Evolutionary conservation across 2,888 invertebrate species (phyloP), one percentile per base, ranked within the genome.

Genomic region (Pachliopta kotzebuea): DNA sequence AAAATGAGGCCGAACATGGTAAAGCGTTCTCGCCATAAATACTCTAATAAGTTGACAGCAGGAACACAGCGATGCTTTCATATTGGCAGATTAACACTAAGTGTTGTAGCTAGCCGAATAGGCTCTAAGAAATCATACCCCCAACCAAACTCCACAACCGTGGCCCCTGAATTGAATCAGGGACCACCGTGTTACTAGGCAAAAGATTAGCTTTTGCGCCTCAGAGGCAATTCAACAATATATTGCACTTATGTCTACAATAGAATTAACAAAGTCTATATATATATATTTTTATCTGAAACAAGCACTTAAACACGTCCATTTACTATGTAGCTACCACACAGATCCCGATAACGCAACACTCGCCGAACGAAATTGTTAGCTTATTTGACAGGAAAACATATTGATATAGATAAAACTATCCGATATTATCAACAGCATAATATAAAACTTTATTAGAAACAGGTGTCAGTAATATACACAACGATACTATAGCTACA

Each of bases 361-460:
- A 76, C 76, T 74, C 71, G 69, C 73, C 72, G 71, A 71, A 75
- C 74, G 77, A 80, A 81, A 77, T 77, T 78, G 83, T 78, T 80
- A 79, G 78, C 76, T 78, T 78, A 84, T 85, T 80, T 83, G 84
- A 84, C 83, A 84, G 84, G 67, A 81, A 82, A 85, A 84, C 83
- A 77, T 74, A 76, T 83, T 80, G 83, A 80, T 80, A 78, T 70
- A 69, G 83, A 86, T 85, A 85, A 80, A 72, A 75, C 77, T 77
- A 77, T 76, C 75, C 69, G 71, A 80, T 83, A 81, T 79, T 79
- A 81, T 76, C 76, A 76, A 80, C 71, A 70, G 68, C 77, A 74
- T 71, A 72, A 76, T 72, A 75, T 78, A 77, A 63, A 59, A 60
- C 54, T 52, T 77, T 76, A 73, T 69, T 68, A 57, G 17, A 69